These are phyloP conservation scores for Rattus norvegicus DNA, from an alignment of 2,113 vertebrate species.

Conservation along the genomic window GRCr8 NC_086025.1:119103001-119103500, in stretches of 20 bases:
- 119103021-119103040: not conserved
- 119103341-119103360: accelerated
- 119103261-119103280: accelerated
- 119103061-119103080: accelerated
- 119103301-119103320: not conserved
- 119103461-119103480: not conserved
- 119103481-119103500: too few relatives aligned
- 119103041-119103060: not conserved
- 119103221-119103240: not conserved
- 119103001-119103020: not conserved
- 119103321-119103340: not conserved
- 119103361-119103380: not conserved
- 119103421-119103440: conserved; percentile 85
- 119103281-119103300: not conserved
- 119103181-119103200: not conserved
- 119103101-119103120: accelerated
- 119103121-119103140: not conserved
- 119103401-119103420: conserved; percentile 83
- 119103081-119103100: not conserved
- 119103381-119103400: conserved; percentile 79
- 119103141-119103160: not conserved
- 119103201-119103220: not conserved
- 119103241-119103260: not conserved
- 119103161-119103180: not conserved
- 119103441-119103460: not conserved